phyloP scores from a whole-genome alignment of 2,888 invertebrate genomes.

The Leucoptera coffeella region DNA sequence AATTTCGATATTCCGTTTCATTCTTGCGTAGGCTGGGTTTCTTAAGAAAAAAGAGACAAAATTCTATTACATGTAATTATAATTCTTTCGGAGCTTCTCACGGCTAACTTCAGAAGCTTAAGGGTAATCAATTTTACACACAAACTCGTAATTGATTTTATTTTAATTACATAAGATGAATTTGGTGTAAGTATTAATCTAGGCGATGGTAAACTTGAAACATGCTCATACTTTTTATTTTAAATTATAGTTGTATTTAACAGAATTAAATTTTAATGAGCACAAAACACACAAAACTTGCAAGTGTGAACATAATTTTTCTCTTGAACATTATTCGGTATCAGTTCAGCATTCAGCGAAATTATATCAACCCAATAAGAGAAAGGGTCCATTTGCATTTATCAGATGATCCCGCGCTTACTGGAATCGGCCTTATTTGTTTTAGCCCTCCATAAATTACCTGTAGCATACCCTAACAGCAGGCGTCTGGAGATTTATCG shows the following conservation, averaged over 20 bases:
- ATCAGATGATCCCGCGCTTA: constrained; percentile 14
- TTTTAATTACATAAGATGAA: constrained; percentile 34
- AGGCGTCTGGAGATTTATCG: constrained; percentile 28
- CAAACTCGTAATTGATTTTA: constrained; percentile 48
- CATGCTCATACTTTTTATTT: no score
- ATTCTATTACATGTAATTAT: constrained; percentile 21
- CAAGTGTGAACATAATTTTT: no score
- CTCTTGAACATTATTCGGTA: no score
- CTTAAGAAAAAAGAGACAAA: constrained; percentile 15
- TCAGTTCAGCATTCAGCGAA: no score
- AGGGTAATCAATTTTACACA: constrained; percentile 47
- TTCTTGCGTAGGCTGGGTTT: constrained; percentile 10
- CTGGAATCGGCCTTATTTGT: constrained; percentile 28
- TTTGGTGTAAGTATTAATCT: no score
- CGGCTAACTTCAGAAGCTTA: constrained; percentile 41
- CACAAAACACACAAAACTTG: no score
- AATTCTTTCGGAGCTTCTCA: constrained; percentile 31
- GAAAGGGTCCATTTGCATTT: constrained; percentile 7
- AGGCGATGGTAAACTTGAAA: no score
- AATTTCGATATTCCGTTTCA: constrained; percentile 25
- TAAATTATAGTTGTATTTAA: no score
- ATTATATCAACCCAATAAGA: neutral
- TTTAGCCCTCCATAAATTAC: constrained; percentile 33
- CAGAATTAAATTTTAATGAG: no score
- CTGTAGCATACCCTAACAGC: constrained; percentile 23